A percentile compares a stretch with the other conserved stretches of the same genome.
Conservation (phyloP, 2,888 invertebrate species). For the Parelbella ahira region DNA sequence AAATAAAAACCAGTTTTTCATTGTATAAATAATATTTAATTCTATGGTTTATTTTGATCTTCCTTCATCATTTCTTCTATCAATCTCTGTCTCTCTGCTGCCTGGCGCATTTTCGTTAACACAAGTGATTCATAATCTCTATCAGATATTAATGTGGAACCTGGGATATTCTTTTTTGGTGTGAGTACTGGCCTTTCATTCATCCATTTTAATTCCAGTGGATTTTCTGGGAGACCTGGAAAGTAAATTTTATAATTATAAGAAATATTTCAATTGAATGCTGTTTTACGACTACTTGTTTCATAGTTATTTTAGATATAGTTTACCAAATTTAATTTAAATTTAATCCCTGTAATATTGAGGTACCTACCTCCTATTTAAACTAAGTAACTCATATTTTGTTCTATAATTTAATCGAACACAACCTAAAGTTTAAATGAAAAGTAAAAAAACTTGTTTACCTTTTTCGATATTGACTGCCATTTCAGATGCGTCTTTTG, state of each 20-base stretch:
- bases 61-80: slow-evolving; percentile 85
- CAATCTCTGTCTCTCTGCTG: slow-evolving; percentile 89
- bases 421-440: too few relatives aligned
- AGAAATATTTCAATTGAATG: too few relatives aligned
- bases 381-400: too few relatives aligned
- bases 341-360: too few relatives aligned
- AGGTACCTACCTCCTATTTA: too few relatives aligned
- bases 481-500: slow-evolving; percentile 83
- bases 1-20: too few relatives aligned
- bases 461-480: slow-evolving; percentile 83
- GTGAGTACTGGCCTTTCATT: slow-evolving; percentile 70
- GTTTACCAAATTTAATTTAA: too few relatives aligned
- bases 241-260: not conserved
- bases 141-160: slow-evolving; percentile 76
- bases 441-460: slow-evolving; percentile 32
- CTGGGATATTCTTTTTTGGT: slow-evolving; percentile 47
- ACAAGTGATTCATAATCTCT: slow-evolving; percentile 91
- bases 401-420: too few relatives aligned
- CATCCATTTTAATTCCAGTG: slow-evolving; percentile 86
- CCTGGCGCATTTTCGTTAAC: slow-evolving; percentile 89
- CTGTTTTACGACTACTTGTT: too few relatives aligned
- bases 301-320: too few relatives aligned
- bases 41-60: slow-evolving; percentile 52
- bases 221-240: slow-evolving; percentile 85
- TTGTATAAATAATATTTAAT: too few relatives aligned